Evolutionary conservation across 2,888 invertebrate species (phyloP).

Genomic region (Catocala fraxini): DNA sequence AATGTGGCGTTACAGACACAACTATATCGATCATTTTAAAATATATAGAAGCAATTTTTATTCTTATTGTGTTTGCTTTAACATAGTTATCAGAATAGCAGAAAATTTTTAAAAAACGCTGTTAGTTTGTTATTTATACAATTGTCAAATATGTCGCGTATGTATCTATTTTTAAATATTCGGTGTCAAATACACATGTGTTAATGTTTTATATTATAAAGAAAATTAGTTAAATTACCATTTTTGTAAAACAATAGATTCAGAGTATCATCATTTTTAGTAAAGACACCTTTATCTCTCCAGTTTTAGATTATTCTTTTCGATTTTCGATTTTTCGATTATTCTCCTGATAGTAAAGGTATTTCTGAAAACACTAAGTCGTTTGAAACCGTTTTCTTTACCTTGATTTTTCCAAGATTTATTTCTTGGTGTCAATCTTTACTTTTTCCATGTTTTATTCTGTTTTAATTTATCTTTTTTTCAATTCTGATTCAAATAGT

Average conservation of each 20-base stretch:
- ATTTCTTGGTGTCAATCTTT: slow-evolving; percentile 27
- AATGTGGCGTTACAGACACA: slow-evolving; percentile 34
- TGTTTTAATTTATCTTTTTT: background rate
- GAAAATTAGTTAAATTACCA: slow-evolving; percentile 19
- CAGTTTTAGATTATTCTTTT: too few species aligned
- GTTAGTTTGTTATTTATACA: slow-evolving; percentile 28
- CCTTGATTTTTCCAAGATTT: slow-evolving; percentile 31
- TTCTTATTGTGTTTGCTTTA: too few species aligned
- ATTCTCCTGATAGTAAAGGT: slow-evolving; percentile 19
- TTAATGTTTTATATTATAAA: slow-evolving; percentile 27
- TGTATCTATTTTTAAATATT: slow-evolving; percentile 31
- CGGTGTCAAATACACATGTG: slow-evolving; percentile 33
- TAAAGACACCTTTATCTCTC: slow-evolving; percentile 28
- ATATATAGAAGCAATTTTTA: slow-evolving; percentile 6
- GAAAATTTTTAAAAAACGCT: slow-evolving; percentile 6
- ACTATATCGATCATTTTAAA: slow-evolving; percentile 27
- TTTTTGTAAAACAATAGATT: slow-evolving; percentile 24
- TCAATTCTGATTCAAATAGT: slow-evolving; percentile 10
- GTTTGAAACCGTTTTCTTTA: slow-evolving; percentile 32
- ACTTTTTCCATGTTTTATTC: background rate
- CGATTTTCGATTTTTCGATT: too few species aligned
- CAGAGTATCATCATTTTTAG: slow-evolving; percentile 17
- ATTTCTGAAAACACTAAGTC: slow-evolving; percentile 34
- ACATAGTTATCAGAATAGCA: too few species aligned
- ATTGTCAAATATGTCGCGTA: slow-evolving; percentile 34